Conservation (phyloP, 2,888 invertebrate genomes). For the Chloroclysta siterata region DNA sequence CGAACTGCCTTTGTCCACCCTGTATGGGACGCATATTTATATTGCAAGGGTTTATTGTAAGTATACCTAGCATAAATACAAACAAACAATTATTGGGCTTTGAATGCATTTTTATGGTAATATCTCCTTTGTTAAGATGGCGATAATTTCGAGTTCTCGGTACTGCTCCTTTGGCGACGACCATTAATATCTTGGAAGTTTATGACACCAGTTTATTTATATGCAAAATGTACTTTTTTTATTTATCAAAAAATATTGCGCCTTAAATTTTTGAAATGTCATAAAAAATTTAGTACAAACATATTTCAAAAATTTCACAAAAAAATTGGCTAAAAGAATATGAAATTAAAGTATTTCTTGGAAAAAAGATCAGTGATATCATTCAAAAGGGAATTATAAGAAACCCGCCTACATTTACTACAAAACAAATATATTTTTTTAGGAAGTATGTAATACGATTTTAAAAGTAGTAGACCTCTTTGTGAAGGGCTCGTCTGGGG, state of each 20-base stretch:
- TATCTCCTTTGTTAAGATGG: constrained; percentile 27
- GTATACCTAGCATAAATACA: constrained; percentile 12
- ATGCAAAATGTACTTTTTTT: background rate
- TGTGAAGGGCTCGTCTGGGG: no score
- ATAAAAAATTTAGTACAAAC: no score
- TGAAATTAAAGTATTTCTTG: no score
- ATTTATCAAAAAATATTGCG: background rate
- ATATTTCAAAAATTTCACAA: no score
- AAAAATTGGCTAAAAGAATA: no score
- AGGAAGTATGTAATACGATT: no score
- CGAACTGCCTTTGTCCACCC: constrained; percentile 79
- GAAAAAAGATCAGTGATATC: no score
- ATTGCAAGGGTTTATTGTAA: constrained; percentile 50
- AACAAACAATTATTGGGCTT: constrained; percentile 30
- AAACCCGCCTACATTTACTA: no score
- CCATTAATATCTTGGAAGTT: constrained; percentile 6
- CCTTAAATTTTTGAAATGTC: no score
- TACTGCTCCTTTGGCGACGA: constrained; percentile 10
- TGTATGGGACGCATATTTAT: constrained; percentile 69
- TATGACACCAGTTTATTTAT: background rate
- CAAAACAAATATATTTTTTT: no score
- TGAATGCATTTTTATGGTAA: constrained; percentile 33
- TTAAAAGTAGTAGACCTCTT: no score
- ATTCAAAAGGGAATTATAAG: no score
- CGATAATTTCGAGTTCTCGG: constrained; percentile 35